Evolutionary conservation across 2,888 invertebrate species (phyloP).

Genomic region (Apamea epomidion): DNA sequence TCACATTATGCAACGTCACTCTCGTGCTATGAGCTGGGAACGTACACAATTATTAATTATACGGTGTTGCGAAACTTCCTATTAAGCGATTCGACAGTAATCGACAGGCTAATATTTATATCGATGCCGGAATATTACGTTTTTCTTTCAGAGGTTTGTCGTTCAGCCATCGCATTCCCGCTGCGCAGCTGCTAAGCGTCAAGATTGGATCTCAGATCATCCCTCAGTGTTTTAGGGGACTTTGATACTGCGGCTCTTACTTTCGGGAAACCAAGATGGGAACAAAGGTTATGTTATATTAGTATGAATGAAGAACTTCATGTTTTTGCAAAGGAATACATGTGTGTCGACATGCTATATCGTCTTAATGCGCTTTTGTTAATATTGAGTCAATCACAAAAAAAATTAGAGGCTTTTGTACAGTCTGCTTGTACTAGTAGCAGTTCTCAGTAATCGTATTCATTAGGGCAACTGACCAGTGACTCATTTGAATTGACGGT

Average conservation of each 20-base stretch:
- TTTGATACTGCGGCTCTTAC: background rate
- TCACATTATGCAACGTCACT: conserved; percentile 47
- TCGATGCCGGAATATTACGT: conserved; percentile 26
- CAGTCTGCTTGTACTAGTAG: background rate
- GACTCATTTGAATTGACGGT: conserved; percentile 15
- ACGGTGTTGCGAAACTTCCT: conserved; percentile 56
- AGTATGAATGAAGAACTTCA: background rate
- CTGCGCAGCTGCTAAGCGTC: no score
- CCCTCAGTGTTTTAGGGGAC: background rate
- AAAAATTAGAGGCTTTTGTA: background rate
- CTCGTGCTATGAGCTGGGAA: conserved; percentile 43
- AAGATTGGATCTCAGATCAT: background rate
- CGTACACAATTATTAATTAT: conserved; percentile 50
- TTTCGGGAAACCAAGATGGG: background rate
- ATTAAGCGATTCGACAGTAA: conserved; percentile 29
- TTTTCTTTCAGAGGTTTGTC: conserved; percentile 15
- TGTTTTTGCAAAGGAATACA: background rate
- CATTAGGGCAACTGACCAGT: background rate
- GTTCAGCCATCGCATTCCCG: background rate
- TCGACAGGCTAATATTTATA: conserved; percentile 32
- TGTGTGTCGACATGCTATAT: conserved; percentile 9
- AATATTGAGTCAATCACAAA: background rate
- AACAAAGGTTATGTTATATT: background rate
- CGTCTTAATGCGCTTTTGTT: background rate
- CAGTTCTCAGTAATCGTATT: background rate